Percentiles rank a stretch among this genome's conserved stretches.
These are phyloP conservation scores for Craterocephalus amniculus DNA, from an alignment of 2,797 vertebrate genomes.

Conservation along the genomic window DNA sequence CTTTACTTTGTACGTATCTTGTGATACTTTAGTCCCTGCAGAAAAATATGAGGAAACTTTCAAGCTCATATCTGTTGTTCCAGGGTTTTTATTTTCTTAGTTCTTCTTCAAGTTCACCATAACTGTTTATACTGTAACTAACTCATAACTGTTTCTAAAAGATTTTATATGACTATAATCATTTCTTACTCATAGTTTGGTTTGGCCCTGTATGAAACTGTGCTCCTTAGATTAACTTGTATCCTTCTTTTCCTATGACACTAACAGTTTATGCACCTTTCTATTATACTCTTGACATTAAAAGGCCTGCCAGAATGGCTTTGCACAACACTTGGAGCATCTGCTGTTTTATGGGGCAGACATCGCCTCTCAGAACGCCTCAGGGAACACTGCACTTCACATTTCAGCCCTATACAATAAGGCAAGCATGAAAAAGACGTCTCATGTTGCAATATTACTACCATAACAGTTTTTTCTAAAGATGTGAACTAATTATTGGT, in stretches of 20 bases:
- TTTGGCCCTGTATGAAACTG: slow-evolving; percentile 13
- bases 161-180: slow-evolving; percentile 39
- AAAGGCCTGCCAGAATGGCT: slow-evolving; percentile 93
- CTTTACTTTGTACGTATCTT: slow-evolving; percentile 63
- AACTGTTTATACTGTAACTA: slow-evolving; percentile 42
- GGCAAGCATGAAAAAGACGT: slow-evolving; percentile 73
- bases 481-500: slow-evolving; percentile 25
- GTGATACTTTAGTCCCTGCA: slow-evolving; percentile 68
- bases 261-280: slow-evolving; percentile 46
- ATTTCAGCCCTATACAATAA: slow-evolving; percentile 94
- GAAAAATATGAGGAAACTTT: slow-evolving; percentile 68
- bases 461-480: slow-evolving; percentile 14
- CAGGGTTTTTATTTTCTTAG: slow-evolving; percentile 38
- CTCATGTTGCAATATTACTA: slow-evolving; percentile 25
- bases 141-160: slow-evolving; percentile 47
- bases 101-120: slow-evolving; percentile 25
- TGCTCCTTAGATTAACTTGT: slow-evolving; percentile 1
- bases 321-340: slow-evolving; percentile 93
- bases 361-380: slow-evolving; percentile 89
- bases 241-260: slow-evolving; percentile 12
- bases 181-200: slow-evolving; percentile 22
- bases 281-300: slow-evolving; percentile 50
- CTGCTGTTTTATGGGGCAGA: slow-evolving; percentile 94
- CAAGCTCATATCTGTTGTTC: slow-evolving; percentile 50
- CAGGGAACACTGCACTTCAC: slow-evolving; percentile 92